Conservation (phyloP, 2,797 vertebrate species). For the Todus mexicanus region DNA sequence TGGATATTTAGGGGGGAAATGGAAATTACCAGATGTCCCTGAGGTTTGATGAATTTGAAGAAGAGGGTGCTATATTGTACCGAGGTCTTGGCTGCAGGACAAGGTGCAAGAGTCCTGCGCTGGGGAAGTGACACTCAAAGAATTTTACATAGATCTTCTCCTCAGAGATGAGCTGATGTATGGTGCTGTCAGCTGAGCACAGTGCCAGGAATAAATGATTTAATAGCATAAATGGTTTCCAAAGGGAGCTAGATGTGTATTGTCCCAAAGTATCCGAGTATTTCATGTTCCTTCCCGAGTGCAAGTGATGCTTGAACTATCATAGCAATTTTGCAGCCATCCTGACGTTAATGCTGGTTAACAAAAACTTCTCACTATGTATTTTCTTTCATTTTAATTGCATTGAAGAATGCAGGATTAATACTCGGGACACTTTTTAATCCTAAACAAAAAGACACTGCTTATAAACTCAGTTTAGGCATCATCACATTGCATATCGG, state of each 20-base stretch:
- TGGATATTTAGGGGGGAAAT: constrained; percentile 51
- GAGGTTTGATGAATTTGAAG: neutral
- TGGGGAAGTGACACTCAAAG: neutral
- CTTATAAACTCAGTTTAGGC: neutral
- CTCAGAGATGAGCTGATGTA: neutral
- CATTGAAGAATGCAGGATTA: neutral
- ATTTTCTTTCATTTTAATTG: neutral
- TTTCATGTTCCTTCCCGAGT: neutral
- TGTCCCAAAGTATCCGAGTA: neutral
- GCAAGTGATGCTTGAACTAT: neutral
- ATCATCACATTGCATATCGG: neutral
- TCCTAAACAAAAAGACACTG: neutral
- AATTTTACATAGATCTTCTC: neutral
- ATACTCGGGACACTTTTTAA: neutral
- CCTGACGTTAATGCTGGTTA: neutral
- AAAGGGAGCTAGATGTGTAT: neutral
- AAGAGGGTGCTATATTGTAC: neutral
- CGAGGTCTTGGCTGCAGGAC: neutral
- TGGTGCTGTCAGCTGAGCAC: neutral
- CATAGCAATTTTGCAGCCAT: neutral
- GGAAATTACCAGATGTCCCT: constrained; percentile 25
- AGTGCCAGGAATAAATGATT: neutral
- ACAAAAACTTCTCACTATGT: neutral
- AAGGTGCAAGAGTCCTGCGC: fast-evolving
- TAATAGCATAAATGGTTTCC: neutral